Conservation (phyloP, 30 jellyfish, hydroid and myxozoan species). For the Turritopsis rubra region DNA sequence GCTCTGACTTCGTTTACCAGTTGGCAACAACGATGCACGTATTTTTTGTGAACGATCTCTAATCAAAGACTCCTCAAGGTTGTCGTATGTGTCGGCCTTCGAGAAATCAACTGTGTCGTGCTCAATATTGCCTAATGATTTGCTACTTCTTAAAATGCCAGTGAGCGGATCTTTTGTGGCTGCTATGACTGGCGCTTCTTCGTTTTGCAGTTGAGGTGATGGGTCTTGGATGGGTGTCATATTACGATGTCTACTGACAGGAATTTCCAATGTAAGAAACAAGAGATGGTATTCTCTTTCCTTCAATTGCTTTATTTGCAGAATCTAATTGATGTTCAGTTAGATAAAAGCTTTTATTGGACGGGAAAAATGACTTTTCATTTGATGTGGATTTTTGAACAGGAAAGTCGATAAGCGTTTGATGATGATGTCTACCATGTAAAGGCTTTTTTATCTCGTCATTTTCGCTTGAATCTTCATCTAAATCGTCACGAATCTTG, state of each 20-base stretch:
- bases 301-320: background rate
- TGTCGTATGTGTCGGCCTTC: conserved; percentile 2
- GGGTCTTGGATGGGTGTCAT: background rate
- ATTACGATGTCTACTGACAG: conserved; percentile 16
- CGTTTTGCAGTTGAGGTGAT: background rate
- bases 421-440: background rate
- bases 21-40: background rate
- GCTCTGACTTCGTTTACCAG: background rate
- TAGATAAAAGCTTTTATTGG: background rate
- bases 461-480: background rate
- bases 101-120: conserved; percentile 3
- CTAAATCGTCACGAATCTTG: background rate
- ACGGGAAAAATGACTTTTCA: background rate
- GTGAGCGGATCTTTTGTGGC: background rate
- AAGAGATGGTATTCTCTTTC: background rate
- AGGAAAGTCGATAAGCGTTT: background rate
- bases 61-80: background rate
- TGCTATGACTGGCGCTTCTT: background rate
- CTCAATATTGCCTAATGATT: background rate
- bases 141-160: background rate
- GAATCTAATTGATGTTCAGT: conserved; percentile 1
- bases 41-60: background rate
- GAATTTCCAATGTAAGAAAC: conserved; percentile 5
- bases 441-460: background rate
- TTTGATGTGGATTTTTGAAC: background rate